Conservation (phyloP, 2,888 invertebrate species). For the Zonitis immaculata region DNA sequence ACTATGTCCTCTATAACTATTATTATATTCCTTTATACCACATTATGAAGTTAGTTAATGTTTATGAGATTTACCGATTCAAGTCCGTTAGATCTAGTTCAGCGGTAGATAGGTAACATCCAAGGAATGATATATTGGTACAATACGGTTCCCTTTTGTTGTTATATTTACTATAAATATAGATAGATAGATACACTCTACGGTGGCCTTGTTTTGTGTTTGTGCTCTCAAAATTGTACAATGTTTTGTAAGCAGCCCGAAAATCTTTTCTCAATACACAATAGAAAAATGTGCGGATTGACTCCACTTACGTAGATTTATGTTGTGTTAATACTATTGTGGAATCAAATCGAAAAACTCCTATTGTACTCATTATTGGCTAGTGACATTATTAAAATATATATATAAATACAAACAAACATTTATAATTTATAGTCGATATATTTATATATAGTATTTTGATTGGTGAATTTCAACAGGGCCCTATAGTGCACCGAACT, state of each 20-base stretch:
- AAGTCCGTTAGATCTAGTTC: slow-evolving; percentile 42
- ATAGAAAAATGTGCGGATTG: slow-evolving; percentile 40
- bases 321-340: slow-evolving; percentile 47
- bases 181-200: background rate
- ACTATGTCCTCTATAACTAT: background rate
- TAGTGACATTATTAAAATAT: slow-evolving; percentile 47
- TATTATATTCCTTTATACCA: slow-evolving; percentile 22
- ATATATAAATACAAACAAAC: too few relatives aligned
- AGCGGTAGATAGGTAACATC: slow-evolving; percentile 34
- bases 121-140: slow-evolving; percentile 37
- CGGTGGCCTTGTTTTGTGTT: slow-evolving; percentile 43
- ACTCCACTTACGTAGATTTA: slow-evolving; percentile 45
- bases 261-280: slow-evolving; percentile 30
- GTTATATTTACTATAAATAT: background rate
- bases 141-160: slow-evolving; percentile 5
- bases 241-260: slow-evolving; percentile 41
- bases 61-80: slow-evolving; percentile 19
- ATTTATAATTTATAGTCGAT: slow-evolving; percentile 42
- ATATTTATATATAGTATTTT: too few relatives aligned
- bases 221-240: slow-evolving; percentile 39
- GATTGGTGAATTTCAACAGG: slow-evolving; percentile 42
- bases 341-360: slow-evolving; percentile 41
- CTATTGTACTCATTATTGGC: slow-evolving; percentile 47
- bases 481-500: slow-evolving; percentile 32
- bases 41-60: slow-evolving; percentile 28